Conservation (phyloP, 2,888 invertebrate genomes). For the Sepioteuthis lessoniana region DNA sequence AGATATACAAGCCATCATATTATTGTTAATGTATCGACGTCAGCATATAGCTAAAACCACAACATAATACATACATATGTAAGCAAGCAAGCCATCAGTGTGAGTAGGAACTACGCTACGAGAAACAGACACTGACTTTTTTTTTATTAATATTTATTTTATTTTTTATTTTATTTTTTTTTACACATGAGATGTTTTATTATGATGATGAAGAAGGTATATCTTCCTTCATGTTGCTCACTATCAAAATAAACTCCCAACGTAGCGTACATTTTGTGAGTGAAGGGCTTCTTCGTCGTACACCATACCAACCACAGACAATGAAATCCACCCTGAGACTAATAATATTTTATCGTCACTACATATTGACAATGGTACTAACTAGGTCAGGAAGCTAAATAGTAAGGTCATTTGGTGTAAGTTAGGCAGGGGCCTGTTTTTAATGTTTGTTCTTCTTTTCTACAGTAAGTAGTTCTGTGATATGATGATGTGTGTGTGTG, state of each 20-base stretch:
- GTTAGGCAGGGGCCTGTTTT: slow-evolving; percentile 34
- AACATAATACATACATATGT: too few relatives aligned
- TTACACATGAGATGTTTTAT: not conserved
- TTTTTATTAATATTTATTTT: too few relatives aligned
- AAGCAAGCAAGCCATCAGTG: not conserved
- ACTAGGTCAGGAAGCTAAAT: slow-evolving; percentile 37
- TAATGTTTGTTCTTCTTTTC: not conserved
- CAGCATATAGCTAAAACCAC: not conserved
- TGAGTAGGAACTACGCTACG: not conserved
- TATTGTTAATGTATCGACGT: not conserved
- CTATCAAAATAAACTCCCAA: not conserved
- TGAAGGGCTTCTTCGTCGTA: not conserved
- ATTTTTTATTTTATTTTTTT: too few relatives aligned
- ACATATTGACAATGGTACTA: not conserved
- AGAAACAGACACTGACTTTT: not conserved
- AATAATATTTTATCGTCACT: not conserved
- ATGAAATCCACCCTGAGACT: not conserved
- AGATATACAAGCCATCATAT: not conserved
- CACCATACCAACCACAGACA: not conserved
- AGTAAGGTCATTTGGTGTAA: slow-evolving; percentile 48
- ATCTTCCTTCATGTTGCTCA: not conserved
- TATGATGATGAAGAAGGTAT: not conserved
- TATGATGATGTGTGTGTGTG: not conserved
- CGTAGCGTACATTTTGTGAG: not conserved
- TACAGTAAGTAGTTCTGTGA: not conserved